phyloP scores from a whole-genome alignment of 2,113 vertebrate genomes.

The Vimba vimba region DNA sequence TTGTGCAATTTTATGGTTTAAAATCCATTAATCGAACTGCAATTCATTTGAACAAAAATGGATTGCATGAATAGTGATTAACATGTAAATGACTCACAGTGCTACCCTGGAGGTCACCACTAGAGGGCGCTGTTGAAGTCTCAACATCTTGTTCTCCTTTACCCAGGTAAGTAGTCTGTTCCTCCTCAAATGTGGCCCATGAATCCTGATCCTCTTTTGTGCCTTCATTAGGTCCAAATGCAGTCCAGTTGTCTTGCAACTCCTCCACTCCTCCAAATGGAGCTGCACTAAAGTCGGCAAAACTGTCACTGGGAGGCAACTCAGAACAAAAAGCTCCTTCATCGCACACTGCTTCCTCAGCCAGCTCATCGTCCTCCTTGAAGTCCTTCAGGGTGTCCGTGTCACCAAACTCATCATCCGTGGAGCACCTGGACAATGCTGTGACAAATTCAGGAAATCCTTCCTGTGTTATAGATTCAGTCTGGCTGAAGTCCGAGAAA shows the following conservation, averaged over 20 bases:
- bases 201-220: slow-evolving; percentile 67
- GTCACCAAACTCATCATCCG: slow-evolving; percentile 72
- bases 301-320: slow-evolving; percentile 88
- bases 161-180: slow-evolving; percentile 62
- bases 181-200: slow-evolving; percentile 83
- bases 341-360: slow-evolving; percentile 34
- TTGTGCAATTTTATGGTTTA: background rate
- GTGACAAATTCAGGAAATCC: slow-evolving; percentile 56
- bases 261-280: slow-evolving; percentile 63
- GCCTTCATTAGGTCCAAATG: slow-evolving; percentile 77
- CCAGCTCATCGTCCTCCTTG: slow-evolving; percentile 48
- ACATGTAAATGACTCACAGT: slow-evolving; percentile 76
- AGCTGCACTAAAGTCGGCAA: slow-evolving; percentile 93
- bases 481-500: slow-evolving; percentile 61
- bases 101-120: slow-evolving; percentile 60
- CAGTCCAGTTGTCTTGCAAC: slow-evolving; percentile 79
- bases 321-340: slow-evolving; percentile 52
- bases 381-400: slow-evolving; percentile 73
- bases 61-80: background rate
- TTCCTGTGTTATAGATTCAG: slow-evolving; percentile 58
- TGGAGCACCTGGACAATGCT: slow-evolving; percentile 54
- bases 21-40: background rate
- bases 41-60: background rate
- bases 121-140: slow-evolving; percentile 62
- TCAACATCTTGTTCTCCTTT: slow-evolving; percentile 61